Percentiles rank a stretch among this genome's conserved stretches.
These are phyloP conservation scores for Acanthacorydalis orientalis DNA, from an alignment of 2,888 invertebrate genomes.

Conservation along the genomic window DNA sequence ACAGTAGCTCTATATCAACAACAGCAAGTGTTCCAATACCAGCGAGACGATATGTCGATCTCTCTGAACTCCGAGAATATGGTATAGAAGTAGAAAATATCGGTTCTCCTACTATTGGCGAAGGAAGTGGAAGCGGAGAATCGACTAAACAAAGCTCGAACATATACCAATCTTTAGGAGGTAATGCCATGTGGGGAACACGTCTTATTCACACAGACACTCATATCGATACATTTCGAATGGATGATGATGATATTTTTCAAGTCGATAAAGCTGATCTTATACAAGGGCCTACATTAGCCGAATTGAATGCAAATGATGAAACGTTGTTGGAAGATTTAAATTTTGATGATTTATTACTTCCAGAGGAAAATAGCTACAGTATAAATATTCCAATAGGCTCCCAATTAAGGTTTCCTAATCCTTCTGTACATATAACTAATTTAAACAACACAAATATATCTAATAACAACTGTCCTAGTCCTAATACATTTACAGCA, in stretches of 20 bases:
- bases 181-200: conserved; percentile 28
- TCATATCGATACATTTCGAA: conserved; percentile 44
- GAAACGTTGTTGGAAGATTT: conserved; percentile 68
- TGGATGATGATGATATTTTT: conserved; percentile 82
- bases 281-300: conserved; percentile 67
- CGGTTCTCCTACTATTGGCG: conserved; percentile 32
- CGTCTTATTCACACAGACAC: conserved; percentile 14
- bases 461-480: conserved; percentile 15
- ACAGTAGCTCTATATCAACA: conserved; percentile 21
- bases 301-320: conserved; percentile 72
- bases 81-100: conserved; percentile 37
- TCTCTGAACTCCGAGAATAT: conserved; percentile 28
- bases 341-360: conserved; percentile 67
- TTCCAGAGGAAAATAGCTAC: conserved; percentile 51
- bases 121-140: conserved; percentile 18
- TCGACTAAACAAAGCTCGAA: conserved; percentile 20
- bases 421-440: conserved; percentile 13
- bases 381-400: conserved; percentile 21
- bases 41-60: conserved; percentile 21
- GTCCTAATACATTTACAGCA: conserved; percentile 15
- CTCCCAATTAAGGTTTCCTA: conserved; percentile 9
- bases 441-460: conserved; percentile 9
- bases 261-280: conserved; percentile 77
- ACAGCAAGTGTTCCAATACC: conserved; percentile 50
- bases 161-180: conserved; percentile 26